These are phyloP conservation scores for Lucilia sericata DNA, from an alignment of 1,140 invertebrate species.

Conservation along the genomic window DNA sequence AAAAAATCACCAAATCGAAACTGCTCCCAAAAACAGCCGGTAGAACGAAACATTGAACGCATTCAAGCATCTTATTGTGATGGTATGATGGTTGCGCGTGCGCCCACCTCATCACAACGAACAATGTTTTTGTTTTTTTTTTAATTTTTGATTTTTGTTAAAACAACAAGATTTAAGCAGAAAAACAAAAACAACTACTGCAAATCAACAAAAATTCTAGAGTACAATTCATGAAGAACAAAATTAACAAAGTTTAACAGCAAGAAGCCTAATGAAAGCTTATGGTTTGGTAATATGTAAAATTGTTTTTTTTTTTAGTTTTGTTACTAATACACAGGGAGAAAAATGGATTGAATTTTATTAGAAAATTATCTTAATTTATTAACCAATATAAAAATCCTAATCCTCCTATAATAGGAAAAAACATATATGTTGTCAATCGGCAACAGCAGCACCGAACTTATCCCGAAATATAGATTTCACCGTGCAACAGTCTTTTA, in stretches of 20 bases:
- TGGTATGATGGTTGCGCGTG: constrained; percentile 24
- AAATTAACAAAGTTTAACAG: background rate
- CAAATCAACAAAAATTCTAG: background rate
- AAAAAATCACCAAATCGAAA: constrained; percentile 24
- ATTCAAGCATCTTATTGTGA: constrained; percentile 26
- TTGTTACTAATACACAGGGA: too few species aligned
- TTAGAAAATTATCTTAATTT: too few species aligned
- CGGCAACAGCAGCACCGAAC: too few species aligned
- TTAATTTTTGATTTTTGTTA: background rate
- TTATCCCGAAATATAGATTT: too few species aligned
- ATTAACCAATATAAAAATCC: too few species aligned
- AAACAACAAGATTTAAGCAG: background rate
- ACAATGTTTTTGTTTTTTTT: background rate
- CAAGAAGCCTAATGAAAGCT: background rate
- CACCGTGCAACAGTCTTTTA: too few species aligned
- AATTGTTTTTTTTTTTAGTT: too few species aligned
- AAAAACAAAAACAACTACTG: background rate
- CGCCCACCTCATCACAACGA: background rate
- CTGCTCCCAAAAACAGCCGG: constrained; percentile 20
- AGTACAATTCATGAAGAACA: background rate
- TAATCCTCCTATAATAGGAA: too few species aligned
- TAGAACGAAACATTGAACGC: constrained; percentile 15
- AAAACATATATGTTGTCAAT: too few species aligned
- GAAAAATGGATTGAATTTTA: too few species aligned
- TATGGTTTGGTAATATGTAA: background rate